Evolutionary conservation across 2,797 vertebrate species (phyloP), one percentile per base, ranked within the genome.

Genomic region (Rhinoraja longicauda): DNA sequence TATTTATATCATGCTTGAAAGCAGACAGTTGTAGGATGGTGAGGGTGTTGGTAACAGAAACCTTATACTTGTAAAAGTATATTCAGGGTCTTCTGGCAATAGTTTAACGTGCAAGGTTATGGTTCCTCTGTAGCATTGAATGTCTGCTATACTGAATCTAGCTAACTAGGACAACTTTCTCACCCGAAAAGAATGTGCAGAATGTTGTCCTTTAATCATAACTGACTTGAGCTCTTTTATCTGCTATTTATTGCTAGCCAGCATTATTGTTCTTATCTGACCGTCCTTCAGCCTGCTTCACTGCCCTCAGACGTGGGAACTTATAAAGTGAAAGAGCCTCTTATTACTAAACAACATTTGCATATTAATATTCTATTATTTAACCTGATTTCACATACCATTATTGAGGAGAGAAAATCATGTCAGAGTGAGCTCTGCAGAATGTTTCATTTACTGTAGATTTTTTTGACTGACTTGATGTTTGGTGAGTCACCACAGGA

Each of bases 131-230:
- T 94, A 93, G 93, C 93, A 92, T 94, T 95, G 95, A 94, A 72
- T 94, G 75, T 95, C 95, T 94, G 84, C 90, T 92, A 53, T 75
- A 95, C 94, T 94, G 94, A 95, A 95, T 95, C 91, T 93, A 94
- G 94, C 95, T 94, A 95, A 93, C 93, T 95, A 94, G 95, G 95
- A 95, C 95, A 94, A 95, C 94, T 96, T 96, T 97, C 97, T 97
- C 97, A 98, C 96, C 96, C 97, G 96, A 94, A 96, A 97, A 97
- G 98, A 99, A 98, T 98, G 97, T 96, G 94, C 95, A 98, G 97
- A 98, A 99, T 98, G 97, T 97, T 97, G 97, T 97, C 97, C 97
- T 97, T 98, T 98, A 97, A 97, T 98, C 97, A 97, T 96, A 95
- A 97, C 96, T 97, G 96, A 96, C 96, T 96, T 96, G 96, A 95